phyloP scores from a whole-genome alignment of 2,797 vertebrate genomes.

The Corythornis leucogaster region DNA sequence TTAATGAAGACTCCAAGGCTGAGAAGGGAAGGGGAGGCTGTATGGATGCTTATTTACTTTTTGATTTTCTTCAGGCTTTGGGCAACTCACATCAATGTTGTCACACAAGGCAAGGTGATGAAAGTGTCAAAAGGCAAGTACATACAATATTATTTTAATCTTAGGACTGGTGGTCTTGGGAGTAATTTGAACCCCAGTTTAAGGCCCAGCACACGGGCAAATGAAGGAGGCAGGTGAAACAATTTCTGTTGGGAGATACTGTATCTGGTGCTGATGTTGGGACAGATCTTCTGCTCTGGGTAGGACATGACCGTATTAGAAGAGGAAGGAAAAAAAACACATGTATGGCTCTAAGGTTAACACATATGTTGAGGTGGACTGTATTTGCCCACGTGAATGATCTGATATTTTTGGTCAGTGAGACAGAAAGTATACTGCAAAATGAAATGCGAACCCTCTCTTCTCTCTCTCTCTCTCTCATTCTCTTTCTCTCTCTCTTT shows the following conservation, averaged over 20 bases:
- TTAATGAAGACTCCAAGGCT: slow-evolving; percentile 20
- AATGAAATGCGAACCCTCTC: background rate
- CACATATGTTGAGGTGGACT: slow-evolving; percentile 39
- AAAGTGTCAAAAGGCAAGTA: background rate
- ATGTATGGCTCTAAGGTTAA: background rate
- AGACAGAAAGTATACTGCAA: background rate
- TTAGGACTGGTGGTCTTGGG: background rate
- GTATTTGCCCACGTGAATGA: slow-evolving; percentile 57
- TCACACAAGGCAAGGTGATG: background rate
- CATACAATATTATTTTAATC: background rate
- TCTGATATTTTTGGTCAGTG: slow-evolving; percentile 54
- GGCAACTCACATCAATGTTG: background rate
- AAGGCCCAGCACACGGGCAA: background rate
- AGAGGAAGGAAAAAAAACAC: background rate
- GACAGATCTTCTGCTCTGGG: background rate
- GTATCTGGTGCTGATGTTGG: background rate
- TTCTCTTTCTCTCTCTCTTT: background rate
- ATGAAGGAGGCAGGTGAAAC: background rate
- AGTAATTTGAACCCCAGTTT: background rate
- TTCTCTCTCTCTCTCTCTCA: background rate
- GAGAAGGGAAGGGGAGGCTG: background rate
- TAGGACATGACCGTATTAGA: background rate
- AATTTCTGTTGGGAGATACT: background rate
- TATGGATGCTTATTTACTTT: slow-evolving; percentile 2
- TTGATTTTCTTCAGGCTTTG: slow-evolving; percentile 24